Conservation (phyloP, 2,113 vertebrate genomes). For the Pteropus alecto region DNA sequence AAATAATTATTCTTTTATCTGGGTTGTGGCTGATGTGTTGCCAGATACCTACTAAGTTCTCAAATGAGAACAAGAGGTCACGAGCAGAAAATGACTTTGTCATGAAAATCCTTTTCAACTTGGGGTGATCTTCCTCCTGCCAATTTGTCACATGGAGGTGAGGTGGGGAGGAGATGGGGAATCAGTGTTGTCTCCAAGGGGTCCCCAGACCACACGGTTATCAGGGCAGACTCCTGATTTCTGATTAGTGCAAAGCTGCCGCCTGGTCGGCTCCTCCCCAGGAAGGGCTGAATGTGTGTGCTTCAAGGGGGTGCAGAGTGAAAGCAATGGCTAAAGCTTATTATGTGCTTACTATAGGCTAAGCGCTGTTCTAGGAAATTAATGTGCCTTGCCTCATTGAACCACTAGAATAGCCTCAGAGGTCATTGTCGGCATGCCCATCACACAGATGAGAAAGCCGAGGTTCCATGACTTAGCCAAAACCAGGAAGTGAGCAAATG, state of each 20-base stretch:
- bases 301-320: rapidly evolving
- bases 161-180: not conserved
- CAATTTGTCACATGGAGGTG: not conserved
- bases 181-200: not conserved
- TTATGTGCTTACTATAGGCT: not conserved
- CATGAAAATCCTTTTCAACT: not conserved
- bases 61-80: constrained; percentile 63
- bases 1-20: constrained; percentile 76
- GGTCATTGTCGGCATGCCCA: not conserved
- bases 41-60: constrained; percentile 66
- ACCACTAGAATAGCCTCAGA: not conserved
- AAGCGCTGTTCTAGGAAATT: not conserved
- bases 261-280: not conserved
- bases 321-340: not conserved
- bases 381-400: not conserved
- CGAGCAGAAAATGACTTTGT: constrained; percentile 12
- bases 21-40: constrained; percentile 71
- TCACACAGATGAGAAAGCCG: not conserved
- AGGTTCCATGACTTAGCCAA: not conserved
- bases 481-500: not conserved
- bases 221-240: not conserved
- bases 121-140: not conserved
- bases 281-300: not conserved
- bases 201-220: not conserved
- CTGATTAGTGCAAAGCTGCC: not conserved